Base-by-base conservation (phyloP, 2,888 invertebrate genomes). In the Chydorus sphaericus region DNA sequence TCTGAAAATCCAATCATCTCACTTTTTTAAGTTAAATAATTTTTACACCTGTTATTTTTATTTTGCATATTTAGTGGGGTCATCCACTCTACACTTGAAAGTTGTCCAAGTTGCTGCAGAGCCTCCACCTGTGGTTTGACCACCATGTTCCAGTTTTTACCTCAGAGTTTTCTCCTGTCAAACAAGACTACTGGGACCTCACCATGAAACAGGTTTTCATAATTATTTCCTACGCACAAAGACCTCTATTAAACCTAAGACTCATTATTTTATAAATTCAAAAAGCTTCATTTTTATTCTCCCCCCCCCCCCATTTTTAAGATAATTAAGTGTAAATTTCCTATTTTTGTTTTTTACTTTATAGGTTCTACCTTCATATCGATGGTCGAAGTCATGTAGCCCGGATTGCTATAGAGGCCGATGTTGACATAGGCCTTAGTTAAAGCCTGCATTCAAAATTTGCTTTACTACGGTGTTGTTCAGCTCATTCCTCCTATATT, bases 371-470 rank as follows among this genome's bases (percentile, higher is more conserved):
- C 88, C 90, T 0, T 85, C n/a, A 84, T 65, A 88, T 96, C 52
- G 87, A 94, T 70, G 93, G 94, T 0, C 87, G 86, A 65, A 89
- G 91, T 70, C 92, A 94, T 69, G 81, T 94, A 4, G 81, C 87
- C 0, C 83, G 87, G 65, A 92, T 96, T 60, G 86, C 93, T 0
- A 79, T 82, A 0, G 83, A 90, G 65, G 85, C 92, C 0, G 90
- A 92, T 65, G 91, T 96, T 0, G 93, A 94, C 68, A 87, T 86
- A 61, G 88, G 89, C 68, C n/a, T 75, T 94, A 31, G 94, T 94
- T 1, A 94, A 94, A 70, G 86, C 90, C 0, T 92, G 92, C 68
- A 81, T 94, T 57, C 92, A 92, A 69, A 94, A 94, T 72, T 75
- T 94, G 61, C 80, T 87, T 61, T 92, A 78, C 70, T 82, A 85